Evolutionary conservation across 1,140 invertebrate genomes (phyloP).

Genomic region (Pseudobourletiella spinata): DNA sequence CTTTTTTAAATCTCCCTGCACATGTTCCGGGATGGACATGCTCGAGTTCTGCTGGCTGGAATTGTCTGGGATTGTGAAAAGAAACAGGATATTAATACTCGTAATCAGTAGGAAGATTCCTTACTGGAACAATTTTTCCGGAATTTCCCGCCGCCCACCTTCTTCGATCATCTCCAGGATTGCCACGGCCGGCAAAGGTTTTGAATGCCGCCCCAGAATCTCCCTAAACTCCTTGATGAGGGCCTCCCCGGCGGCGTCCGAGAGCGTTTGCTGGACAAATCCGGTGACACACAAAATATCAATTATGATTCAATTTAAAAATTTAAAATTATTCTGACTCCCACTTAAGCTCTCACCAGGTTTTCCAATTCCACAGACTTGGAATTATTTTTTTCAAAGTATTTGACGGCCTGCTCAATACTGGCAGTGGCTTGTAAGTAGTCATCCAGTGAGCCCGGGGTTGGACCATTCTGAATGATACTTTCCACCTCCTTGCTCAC

Average conservation of each 20-base stretch:
- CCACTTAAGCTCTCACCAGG: too few relatives aligned
- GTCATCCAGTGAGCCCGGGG: slow-evolving; percentile 51
- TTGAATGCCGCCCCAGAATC: slow-evolving; percentile 72
- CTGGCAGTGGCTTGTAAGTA: slow-evolving; percentile 76
- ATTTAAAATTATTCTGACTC: neutral
- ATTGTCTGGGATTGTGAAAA: slow-evolving; percentile 40
- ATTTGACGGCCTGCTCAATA: slow-evolving; percentile 74
- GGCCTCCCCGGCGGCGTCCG: slow-evolving; percentile 60
- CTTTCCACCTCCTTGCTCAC: slow-evolving; percentile 75
- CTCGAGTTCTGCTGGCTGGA: slow-evolving; percentile 43
- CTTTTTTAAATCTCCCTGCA: slow-evolving; percentile 59
- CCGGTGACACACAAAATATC: slow-evolving; percentile 1
- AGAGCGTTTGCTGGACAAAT: slow-evolving; percentile 55
- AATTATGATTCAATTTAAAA: slow-evolving; percentile 15
- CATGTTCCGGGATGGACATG: slow-evolving; percentile 53
- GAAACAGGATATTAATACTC: neutral
- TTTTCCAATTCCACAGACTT: slow-evolving; percentile 89
- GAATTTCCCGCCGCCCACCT: slow-evolving; percentile 47
- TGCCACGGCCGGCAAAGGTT: slow-evolving; percentile 71
- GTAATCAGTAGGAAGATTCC: too few relatives aligned
- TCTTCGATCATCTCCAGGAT: slow-evolving; percentile 79
- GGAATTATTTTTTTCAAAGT: slow-evolving; percentile 88
- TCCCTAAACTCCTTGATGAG: slow-evolving; percentile 81
- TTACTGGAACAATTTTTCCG: slow-evolving; percentile 34
- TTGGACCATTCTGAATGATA: slow-evolving; percentile 60